phyloP scores from a whole-genome alignment of 2,797 vertebrate genomes.

The Anguilla marmorata region DNA sequence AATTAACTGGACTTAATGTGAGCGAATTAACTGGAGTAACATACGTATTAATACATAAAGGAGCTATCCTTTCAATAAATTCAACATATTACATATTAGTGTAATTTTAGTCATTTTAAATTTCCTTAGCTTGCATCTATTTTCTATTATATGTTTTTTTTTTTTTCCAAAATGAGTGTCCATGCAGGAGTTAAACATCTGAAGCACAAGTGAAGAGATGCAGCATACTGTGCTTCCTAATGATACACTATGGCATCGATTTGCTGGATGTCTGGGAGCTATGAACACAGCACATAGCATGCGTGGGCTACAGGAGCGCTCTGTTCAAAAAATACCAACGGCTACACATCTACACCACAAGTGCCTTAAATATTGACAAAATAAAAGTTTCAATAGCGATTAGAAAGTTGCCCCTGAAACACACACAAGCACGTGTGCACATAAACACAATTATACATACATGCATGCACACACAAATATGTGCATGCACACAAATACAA shows the following conservation, averaged over 20 bases:
- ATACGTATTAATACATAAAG: too few species aligned
- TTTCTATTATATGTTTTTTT: not conserved
- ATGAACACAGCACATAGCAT: not conserved
- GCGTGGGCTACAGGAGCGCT: not conserved
- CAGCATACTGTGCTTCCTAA: not conserved
- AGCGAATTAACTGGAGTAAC: too few species aligned
- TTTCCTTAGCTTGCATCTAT: not conserved
- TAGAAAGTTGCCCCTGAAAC: not conserved
- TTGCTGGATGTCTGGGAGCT: not conserved
- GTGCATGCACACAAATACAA: not conserved
- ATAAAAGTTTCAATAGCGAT: not conserved
- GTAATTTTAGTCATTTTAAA: too few species aligned
- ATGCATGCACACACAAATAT: not conserved
- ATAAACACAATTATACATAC: not conserved
- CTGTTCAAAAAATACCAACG: not conserved
- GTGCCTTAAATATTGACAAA: not conserved
- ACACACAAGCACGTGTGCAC: not conserved
- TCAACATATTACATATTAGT: too few species aligned
- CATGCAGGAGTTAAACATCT: not conserved
- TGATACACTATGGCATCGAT: not conserved
- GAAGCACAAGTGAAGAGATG: not conserved
- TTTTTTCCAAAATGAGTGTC: not conserved
- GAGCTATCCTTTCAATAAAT: too few species aligned
- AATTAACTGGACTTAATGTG: too few species aligned
- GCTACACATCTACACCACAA: not conserved